Conservation (phyloP, 2,888 invertebrate genomes). For the Teleiodes luculella region DNA sequence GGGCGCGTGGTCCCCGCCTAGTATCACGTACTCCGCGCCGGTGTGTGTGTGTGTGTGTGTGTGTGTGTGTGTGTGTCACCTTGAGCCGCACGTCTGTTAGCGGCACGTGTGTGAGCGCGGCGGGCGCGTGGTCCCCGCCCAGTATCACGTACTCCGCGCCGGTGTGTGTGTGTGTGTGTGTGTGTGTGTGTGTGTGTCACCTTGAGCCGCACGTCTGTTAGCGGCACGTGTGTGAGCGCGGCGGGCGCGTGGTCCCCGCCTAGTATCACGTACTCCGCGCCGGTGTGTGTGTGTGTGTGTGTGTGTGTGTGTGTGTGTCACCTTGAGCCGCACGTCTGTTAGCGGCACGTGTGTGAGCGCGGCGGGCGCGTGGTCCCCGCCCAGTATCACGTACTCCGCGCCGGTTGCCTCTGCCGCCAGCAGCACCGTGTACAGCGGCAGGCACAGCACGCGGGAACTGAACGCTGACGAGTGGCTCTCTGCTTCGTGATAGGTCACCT, state of each 20-base stretch:
- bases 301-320: constrained; percentile 20
- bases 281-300: not conserved
- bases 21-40: no score
- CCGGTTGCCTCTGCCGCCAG: constrained; percentile 85
- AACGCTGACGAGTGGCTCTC: constrained; percentile 60
- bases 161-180: no score
- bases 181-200: not conserved
- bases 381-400: constrained; percentile 85
- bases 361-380: constrained; percentile 59
- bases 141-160: no score
- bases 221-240: not conserved
- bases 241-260: not conserved
- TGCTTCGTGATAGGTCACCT: constrained; percentile 81
- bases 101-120: no score
- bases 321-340: constrained; percentile 40
- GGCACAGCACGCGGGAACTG: constrained; percentile 88
- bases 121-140: no score
- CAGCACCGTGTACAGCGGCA: constrained; percentile 89
- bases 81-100: no score
- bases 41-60: no score
- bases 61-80: no score
- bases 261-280: not conserved
- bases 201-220: not conserved
- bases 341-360: constrained; percentile 80
- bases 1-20: no score